Evolutionary conservation across 2,113 vertebrate genomes (phyloP).

Genomic region (Tautogolabrus adspersus): DNA sequence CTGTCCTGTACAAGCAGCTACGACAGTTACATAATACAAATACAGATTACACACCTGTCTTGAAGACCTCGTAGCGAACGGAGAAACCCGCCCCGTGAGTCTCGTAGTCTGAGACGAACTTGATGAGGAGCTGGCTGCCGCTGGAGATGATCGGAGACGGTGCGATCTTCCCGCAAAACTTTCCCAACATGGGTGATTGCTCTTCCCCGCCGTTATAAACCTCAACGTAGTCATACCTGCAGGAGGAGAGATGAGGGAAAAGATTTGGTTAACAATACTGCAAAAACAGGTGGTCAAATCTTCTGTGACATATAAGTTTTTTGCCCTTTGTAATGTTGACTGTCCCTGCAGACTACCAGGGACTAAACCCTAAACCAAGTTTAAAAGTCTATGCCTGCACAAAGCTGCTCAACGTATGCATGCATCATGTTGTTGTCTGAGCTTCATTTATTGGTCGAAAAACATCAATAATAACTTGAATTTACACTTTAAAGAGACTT

Average conservation of each 20-base stretch:
- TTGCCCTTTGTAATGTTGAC: background rate
- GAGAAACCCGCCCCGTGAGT: constrained; percentile 98
- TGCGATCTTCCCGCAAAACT: constrained; percentile 98
- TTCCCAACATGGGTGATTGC: constrained; percentile 86
- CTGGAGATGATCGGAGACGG: constrained; percentile 93
- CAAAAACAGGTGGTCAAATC: background rate
- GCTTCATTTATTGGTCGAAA: background rate
- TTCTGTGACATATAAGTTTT: background rate
- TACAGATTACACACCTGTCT: constrained; percentile 85
- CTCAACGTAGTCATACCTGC: constrained; percentile 98
- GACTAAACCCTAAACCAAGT: background rate
- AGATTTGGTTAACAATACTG: background rate
- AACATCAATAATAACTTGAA: background rate
- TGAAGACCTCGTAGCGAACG: constrained; percentile 98
- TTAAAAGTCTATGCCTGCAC: background rate
- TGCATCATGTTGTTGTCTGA: background rate
- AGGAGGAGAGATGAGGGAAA: background rate
- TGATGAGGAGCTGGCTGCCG: constrained; percentile 93
- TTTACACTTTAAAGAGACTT: background rate
- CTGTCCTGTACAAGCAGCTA: background rate
- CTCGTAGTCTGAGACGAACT: constrained; percentile 98
- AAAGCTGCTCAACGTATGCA: constrained; percentile 28
- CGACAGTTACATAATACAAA: background rate
- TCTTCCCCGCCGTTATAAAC: constrained; percentile 93
- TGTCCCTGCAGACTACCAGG: background rate